Evolutionary conservation across 2,113 vertebrate species (phyloP).

Genomic region (Anolis sagrei): DNA sequence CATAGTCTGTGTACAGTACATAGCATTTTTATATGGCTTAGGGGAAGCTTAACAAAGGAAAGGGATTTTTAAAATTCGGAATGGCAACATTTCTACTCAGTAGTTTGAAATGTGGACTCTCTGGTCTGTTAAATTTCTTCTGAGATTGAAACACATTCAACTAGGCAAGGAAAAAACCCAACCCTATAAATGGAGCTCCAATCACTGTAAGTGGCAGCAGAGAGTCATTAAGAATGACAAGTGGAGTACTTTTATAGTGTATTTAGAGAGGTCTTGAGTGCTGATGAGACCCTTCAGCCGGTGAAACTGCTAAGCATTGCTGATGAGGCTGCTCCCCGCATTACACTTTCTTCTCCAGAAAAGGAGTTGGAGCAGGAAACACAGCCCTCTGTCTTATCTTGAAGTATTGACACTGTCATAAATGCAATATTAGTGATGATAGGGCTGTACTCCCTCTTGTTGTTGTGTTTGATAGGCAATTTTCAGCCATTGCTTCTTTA

Average conservation of each 20-base stretch:
- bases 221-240: slow-evolving; percentile 68
- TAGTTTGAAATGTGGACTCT: slow-evolving; percentile 51
- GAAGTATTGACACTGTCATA: slow-evolving; percentile 5
- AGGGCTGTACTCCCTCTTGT: not conserved
- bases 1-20: slow-evolving; percentile 40
- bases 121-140: slow-evolving; percentile 56
- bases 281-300: slow-evolving; percentile 43
- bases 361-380: slow-evolving; percentile 13
- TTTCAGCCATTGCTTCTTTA: not conserved
- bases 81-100: slow-evolving; percentile 40
- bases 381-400: slow-evolving; percentile 26
- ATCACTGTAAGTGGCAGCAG: slow-evolving; percentile 57
- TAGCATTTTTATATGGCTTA: slow-evolving; percentile 14
- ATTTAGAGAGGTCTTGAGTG: slow-evolving; percentile 64
- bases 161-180: slow-evolving; percentile 5
- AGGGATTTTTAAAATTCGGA: not conserved
- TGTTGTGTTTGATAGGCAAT: not conserved
- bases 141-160: slow-evolving; percentile 54
- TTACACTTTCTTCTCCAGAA: slow-evolving; percentile 35
- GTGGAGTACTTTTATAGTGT: slow-evolving; percentile 62
- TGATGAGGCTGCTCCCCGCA: slow-evolving; percentile 15
- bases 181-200: slow-evolving; percentile 50
- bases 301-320: slow-evolving; percentile 43
- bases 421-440: not conserved
- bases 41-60: slow-evolving; percentile 13